A percentile compares a stretch with the other conserved stretches of the same genome.
These are phyloP conservation scores for Toxonevra muliebris DNA, from an alignment of 2,888 invertebrate genomes.

Conservation along the genomic window DNA sequence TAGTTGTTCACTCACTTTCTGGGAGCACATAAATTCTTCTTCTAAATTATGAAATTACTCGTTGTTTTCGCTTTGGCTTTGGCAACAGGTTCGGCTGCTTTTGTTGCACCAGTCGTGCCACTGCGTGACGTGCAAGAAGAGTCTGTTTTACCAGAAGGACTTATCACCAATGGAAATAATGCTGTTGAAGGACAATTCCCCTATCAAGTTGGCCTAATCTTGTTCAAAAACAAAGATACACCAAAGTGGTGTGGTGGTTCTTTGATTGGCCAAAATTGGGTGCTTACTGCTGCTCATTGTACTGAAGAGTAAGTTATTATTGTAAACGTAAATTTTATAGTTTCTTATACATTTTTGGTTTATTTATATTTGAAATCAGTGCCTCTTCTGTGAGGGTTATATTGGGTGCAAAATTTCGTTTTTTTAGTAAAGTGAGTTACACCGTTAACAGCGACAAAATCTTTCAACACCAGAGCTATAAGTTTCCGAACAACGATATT, in stretches of 20 bases:
- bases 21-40: not conserved
- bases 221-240: constrained; percentile 40
- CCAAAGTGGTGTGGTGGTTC: constrained; percentile 58
- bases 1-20: too few species aligned
- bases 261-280: too few species aligned
- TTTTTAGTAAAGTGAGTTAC: constrained; percentile 43
- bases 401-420: constrained; percentile 52
- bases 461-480: constrained; percentile 60
- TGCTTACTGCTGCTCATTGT: too few species aligned
- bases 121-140: too few species aligned
- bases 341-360: not conserved
- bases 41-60: too few species aligned
- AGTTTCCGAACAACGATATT: constrained; percentile 45
- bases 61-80: too few species aligned
- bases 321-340: too few species aligned
- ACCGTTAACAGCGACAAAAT: constrained; percentile 47
- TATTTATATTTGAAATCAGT: constrained; percentile 37
- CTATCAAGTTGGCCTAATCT: constrained; percentile 50
- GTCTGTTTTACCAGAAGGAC: too few species aligned
- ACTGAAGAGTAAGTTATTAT: constrained; percentile 46
- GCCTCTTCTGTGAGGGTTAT: constrained; percentile 46
- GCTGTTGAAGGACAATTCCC: too few species aligned
- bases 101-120: too few species aligned
- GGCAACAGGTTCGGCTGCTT: too few species aligned
- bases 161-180: constrained; percentile 52